Conservation (phyloP, 2,888 invertebrate species). For the Drosophila ezoana region DNA sequence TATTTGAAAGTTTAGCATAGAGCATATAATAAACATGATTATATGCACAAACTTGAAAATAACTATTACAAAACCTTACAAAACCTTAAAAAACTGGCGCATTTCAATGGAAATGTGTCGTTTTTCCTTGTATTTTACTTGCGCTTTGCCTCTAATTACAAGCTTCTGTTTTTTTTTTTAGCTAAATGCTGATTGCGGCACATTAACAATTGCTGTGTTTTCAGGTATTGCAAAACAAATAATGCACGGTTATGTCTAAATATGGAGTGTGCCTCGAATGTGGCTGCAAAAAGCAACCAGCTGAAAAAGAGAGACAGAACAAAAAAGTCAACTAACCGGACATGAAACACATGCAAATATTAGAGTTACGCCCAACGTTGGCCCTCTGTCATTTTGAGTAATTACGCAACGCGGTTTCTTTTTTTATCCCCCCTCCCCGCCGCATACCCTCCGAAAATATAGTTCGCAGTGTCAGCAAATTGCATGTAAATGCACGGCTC, state of each 20-base stretch:
- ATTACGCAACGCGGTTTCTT: conserved; percentile 32
- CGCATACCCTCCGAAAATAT: background rate
- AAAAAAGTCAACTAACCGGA: conserved; percentile 29
- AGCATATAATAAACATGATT: conserved; percentile 15
- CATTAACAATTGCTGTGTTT: conserved; percentile 52
- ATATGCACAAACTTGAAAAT: background rate
- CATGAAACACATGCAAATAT: conserved; percentile 46
- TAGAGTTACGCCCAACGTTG: conserved; percentile 35
- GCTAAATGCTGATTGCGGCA: conserved; percentile 63
- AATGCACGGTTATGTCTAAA: conserved; percentile 43
- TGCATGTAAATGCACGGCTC: conserved; percentile 7
- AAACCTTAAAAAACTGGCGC: background rate
- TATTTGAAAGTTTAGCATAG: background rate
- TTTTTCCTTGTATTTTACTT: conserved; percentile 8
- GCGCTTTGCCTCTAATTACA: conserved; percentile 33
- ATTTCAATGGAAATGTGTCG: conserved; percentile 34
- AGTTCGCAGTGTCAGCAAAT: conserved; percentile 45
- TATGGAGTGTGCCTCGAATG: conserved; percentile 30
- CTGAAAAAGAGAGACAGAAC: background rate
- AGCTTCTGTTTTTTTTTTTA: conserved; percentile 3
- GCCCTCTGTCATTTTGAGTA: conserved; percentile 44
- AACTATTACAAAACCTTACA: conserved; percentile 4
- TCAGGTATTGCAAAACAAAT: conserved; percentile 49
- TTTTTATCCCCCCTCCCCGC: background rate
- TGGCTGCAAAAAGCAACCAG: conserved; percentile 28